These are phyloP conservation scores for Thunnus maccoyii DNA, from an alignment of 2,113 vertebrate species.

Conservation along the genomic window DNA sequence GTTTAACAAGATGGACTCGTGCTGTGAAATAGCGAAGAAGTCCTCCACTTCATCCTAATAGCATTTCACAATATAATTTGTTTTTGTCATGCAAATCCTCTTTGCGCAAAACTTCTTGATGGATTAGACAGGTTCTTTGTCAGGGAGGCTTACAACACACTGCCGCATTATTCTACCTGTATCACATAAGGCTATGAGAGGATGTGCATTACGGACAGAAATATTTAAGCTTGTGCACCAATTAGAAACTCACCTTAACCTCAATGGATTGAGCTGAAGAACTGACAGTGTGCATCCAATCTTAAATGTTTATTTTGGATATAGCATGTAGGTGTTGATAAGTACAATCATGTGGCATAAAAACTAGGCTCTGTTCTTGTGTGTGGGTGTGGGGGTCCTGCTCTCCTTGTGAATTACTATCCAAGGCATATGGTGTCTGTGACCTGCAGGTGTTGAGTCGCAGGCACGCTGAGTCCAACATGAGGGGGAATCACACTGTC, in stretches of 20 bases:
- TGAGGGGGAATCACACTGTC: slow-evolving; percentile 26
- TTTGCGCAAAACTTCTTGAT: slow-evolving; percentile 19
- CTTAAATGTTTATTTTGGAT: slow-evolving; percentile 22
- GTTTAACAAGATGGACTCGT: slow-evolving; percentile 24
- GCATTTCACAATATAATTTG: slow-evolving; percentile 33
- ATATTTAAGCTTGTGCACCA: background rate
- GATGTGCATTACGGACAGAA: background rate
- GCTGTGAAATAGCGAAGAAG: slow-evolving; percentile 52
- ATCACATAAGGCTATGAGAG: slow-evolving; percentile 8
- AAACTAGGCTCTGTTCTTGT: background rate
- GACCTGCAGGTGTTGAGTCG: slow-evolving; percentile 62
- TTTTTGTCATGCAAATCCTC: slow-evolving; percentile 59
- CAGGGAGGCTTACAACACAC: background rate
- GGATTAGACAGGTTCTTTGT: slow-evolving; percentile 50
- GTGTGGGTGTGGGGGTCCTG: slow-evolving; percentile 27
- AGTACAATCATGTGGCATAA: slow-evolving; percentile 4
- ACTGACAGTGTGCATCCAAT: background rate
- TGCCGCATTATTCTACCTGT: slow-evolving; percentile 8
- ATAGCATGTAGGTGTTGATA: background rate
- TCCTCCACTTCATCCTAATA: slow-evolving; percentile 30
- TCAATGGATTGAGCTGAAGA: background rate
- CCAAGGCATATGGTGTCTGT: slow-evolving; percentile 39
- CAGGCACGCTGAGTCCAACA: slow-evolving; percentile 25
- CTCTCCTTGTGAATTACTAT: slow-evolving; percentile 37
- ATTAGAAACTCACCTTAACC: background rate